These are phyloP conservation scores for Apodemia mormo DNA, from an alignment of 2,888 invertebrate genomes.

Conservation along the genomic window DNA sequence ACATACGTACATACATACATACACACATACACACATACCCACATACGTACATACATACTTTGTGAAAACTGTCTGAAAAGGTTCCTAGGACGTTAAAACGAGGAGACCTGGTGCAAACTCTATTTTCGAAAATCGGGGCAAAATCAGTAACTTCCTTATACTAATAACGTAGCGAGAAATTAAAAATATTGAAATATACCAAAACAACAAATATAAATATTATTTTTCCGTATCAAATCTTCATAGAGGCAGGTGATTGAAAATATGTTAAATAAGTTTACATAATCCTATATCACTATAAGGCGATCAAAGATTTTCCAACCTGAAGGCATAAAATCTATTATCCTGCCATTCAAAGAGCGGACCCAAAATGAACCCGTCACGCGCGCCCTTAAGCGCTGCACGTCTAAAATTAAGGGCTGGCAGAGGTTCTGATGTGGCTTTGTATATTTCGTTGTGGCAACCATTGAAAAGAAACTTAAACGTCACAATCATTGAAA, in stretches of 20 bases:
- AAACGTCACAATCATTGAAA: slow-evolving; percentile 60
- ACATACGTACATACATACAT: too few relatives aligned
- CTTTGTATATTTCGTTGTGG: slow-evolving; percentile 51
- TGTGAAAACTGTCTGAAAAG: too few relatives aligned
- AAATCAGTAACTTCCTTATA: too few relatives aligned
- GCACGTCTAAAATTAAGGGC: slow-evolving; percentile 69
- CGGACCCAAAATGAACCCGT: slow-evolving; percentile 41
- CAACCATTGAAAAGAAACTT: slow-evolving; percentile 49
- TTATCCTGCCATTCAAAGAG: slow-evolving; percentile 28
- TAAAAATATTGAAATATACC: too few relatives aligned
- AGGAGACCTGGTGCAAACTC: too few relatives aligned
- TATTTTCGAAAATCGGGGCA: too few relatives aligned
- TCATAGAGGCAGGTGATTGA: neutral
- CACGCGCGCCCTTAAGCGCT: slow-evolving; percentile 51
- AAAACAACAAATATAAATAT: neutral
- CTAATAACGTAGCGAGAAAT: too few relatives aligned
- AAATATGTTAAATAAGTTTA: neutral
- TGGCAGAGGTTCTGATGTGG: slow-evolving; percentile 50
- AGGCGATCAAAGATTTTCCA: neutral
- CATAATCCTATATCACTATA: slow-evolving; percentile 18
- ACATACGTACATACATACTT: too few relatives aligned
- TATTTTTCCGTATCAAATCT: neutral
- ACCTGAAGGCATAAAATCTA: slow-evolving; percentile 18
- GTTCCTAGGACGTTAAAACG: too few relatives aligned
- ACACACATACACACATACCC: too few relatives aligned